These are phyloP conservation scores for Drosophila anomelani DNA, from an alignment of 2,888 invertebrate genomes.

Conservation along the genomic window DNA sequence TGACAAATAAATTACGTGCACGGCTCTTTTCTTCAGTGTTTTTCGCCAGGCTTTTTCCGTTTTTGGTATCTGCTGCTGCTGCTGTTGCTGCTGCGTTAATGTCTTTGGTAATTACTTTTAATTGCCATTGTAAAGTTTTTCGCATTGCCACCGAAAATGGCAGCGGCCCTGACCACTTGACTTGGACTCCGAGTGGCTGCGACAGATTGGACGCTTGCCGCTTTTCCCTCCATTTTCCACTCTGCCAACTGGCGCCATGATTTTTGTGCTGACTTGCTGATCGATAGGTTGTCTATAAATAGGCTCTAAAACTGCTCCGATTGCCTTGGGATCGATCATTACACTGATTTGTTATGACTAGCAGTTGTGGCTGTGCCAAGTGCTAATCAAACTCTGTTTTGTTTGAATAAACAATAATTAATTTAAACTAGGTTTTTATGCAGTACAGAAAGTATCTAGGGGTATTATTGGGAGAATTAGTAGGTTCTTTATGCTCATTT, in stretches of 20 bases:
- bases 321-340: constrained; percentile 37
- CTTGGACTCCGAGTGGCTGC: constrained; percentile 18
- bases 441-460: neutral
- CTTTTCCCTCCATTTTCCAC: constrained; percentile 10
- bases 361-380: constrained; percentile 6
- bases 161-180: constrained; percentile 54
- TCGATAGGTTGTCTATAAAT: constrained; percentile 40
- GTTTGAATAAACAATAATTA: constrained; percentile 40
- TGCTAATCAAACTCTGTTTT: constrained; percentile 32
- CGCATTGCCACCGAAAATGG: constrained; percentile 76
- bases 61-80: constrained; percentile 61
- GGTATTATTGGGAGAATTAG: neutral
- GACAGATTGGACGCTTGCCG: constrained; percentile 27
- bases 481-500: neutral
- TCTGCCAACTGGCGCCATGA: constrained; percentile 35
- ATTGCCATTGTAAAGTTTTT: constrained; percentile 77
- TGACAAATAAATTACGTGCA: constrained; percentile 78
- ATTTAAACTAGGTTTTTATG: constrained; percentile 6
- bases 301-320: constrained; percentile 24
- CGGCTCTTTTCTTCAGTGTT: constrained; percentile 57
- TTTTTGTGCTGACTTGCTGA: constrained; percentile 16
- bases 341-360: constrained; percentile 22
- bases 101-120: constrained; percentile 76
- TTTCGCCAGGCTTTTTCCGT: constrained; percentile 54
- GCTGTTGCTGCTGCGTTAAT: constrained; percentile 68